Percentiles rank a stretch among this genome's conserved stretches.
Evolutionary conservation across 2,113 vertebrate genomes (phyloP).

Genomic region (Garra rufa): DNA sequence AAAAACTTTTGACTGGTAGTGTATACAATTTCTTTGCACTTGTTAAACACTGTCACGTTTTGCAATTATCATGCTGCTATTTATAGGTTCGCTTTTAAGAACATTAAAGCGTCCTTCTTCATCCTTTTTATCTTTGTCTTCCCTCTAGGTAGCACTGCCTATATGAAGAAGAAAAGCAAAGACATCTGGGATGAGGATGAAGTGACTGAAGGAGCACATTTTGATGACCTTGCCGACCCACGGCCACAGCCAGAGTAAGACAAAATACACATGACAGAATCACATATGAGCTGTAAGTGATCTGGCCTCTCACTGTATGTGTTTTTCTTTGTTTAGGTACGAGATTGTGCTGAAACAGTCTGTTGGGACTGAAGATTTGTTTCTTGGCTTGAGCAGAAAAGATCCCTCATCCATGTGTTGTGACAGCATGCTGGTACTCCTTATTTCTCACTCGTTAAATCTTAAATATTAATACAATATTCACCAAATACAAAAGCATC

Average conservation of each 20-base stretch:
- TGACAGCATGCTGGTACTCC: conserved; percentile 86
- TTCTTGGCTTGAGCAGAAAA: conserved; percentile 87
- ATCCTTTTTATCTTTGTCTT: not conserved
- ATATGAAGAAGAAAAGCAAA: conserved; percentile 71
- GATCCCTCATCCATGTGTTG: conserved; percentile 91
- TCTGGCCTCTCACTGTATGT: conserved; percentile 7
- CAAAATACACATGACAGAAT: not conserved
- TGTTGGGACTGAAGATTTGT: conserved; percentile 90
- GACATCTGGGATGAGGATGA: conserved; percentile 89
- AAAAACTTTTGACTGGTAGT: too few species aligned
- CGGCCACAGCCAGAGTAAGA: conserved; percentile 91
- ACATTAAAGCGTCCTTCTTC: not conserved
- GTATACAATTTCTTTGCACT: not conserved
- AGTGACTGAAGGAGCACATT: conserved; percentile 82
- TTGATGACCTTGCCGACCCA: conserved; percentile 82
- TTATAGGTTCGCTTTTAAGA: not conserved
- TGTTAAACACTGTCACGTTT: not conserved
- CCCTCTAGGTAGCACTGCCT: conserved; percentile 51
- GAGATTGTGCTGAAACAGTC: conserved; percentile 84
- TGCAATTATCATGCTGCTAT: not conserved
- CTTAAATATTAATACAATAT: not conserved
- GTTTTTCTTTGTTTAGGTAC: conserved; percentile 46
- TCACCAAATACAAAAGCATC: not conserved
- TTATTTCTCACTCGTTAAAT: not conserved
- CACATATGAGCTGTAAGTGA: not conserved